Conservation (phyloP, 2,113 vertebrate genomes). For the Atlantisia rogersi region DNA sequence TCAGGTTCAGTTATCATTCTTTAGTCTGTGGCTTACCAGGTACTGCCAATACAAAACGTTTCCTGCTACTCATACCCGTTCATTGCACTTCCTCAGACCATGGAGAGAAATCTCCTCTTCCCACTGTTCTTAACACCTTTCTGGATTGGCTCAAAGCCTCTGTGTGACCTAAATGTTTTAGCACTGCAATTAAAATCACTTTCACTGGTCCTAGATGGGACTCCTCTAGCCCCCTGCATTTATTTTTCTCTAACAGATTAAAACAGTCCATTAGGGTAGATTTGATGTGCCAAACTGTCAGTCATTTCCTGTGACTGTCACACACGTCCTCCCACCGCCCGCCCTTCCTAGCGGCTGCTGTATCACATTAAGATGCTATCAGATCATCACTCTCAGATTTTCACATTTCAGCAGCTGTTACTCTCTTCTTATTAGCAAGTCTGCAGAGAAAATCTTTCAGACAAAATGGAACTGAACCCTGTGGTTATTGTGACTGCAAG, state of each 20-base stretch:
- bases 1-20: not conserved
- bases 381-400: constrained; percentile 37
- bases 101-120: not conserved
- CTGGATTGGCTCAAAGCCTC: not conserved
- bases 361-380: constrained; percentile 41
- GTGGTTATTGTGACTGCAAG: constrained; percentile 34
- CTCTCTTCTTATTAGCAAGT: constrained; percentile 34
- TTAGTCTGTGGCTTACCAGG: not conserved
- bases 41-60: not conserved
- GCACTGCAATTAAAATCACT: not conserved
- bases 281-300: constrained; percentile 24
- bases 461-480: constrained; percentile 5
- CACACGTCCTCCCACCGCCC: not conserved
- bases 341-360: not conserved
- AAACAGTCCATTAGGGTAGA: not conserved
- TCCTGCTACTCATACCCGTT: not conserved
- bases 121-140: not conserved
- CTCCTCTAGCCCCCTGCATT: not conserved
- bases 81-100: not conserved
- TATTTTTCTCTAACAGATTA: constrained; percentile 22
- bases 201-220: not conserved
- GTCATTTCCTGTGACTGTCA: not conserved
- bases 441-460: constrained; percentile 47
- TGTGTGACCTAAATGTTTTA: not conserved
- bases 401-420: constrained; percentile 44